Evolutionary conservation across 1,140 invertebrate species (phyloP), one percentile per base, ranked within the genome.

Genomic region (Rhopalosiphum padi): DNA sequence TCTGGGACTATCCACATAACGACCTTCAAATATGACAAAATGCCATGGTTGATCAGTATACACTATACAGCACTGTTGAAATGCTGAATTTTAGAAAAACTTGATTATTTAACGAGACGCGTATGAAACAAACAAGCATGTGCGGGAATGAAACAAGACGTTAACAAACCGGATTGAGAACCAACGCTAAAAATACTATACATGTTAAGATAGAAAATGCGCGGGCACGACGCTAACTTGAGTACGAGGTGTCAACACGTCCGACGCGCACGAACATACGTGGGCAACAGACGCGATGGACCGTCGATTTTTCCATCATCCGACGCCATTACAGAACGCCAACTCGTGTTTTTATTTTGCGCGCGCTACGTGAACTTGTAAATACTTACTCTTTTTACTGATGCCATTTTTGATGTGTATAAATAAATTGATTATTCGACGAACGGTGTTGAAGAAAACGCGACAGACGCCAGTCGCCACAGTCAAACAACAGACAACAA

Each of bases 361-460:
- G 18, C 30, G 46, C 86, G 30, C 6, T 8, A 9, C 0, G 9
- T 2, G 11, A 86, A 86, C 3, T 46, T 8, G 37, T 41, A 7
- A 23, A 53, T 88, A 88, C 87, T 88, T 51, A 88, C 87, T 23
- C 87, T n/a, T 51, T 88, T 88, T 6, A 88, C 87, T n/a, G 8
- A n/a, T n/a, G 87, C 87, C 87, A 88, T 88, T 43, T 11, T 51
- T n/a, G 68, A n/a, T n/a, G 30, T n/a, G 11, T 77, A n/a, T 77
- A 2, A 9, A 8, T 77, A 21, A 35, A 21, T 18, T 77, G n/a
- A 1, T 7, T 4, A 77, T 21, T 15, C 5, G 18, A 77, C 7
- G n/a, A 15, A 48, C 15, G 8, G 18, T 35, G 41, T 1, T 11
- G 18, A 51, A 51, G 2, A 51, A 48, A 51, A 51, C 48, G 6